Base-by-base conservation (phyloP, 2,888 invertebrate species). In the Sussaba pulchella region DNA sequence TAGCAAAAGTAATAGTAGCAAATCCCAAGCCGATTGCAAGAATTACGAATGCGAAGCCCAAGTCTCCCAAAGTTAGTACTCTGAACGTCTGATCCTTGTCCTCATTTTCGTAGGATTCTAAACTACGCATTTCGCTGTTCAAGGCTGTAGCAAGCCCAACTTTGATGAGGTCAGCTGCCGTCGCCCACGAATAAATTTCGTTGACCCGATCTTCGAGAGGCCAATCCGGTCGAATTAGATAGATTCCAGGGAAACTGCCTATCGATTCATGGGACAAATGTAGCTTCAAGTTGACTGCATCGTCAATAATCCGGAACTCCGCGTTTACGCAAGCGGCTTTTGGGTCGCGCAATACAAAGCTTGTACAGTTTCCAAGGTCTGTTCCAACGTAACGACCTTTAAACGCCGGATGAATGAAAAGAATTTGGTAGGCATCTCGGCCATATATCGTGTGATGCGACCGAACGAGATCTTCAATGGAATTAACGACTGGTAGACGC, bases 21-120 rank as follows among this genome's bases (percentile, higher is more conserved):
- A 14, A 31, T 8, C 19, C 31, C 12, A 66, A 12, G 36, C 66
- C 66, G 19, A 47, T 36, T 19, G 19, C 47, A 17, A 66, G 47
- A n/a, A 66, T 36, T n/a, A 31, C 21, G 14, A 66, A 66, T 0
- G 66, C 66, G 36, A 66, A 66, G 10, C 17, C 0, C 8, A 66
- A 14, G 0, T 66, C 36, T 1, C 8, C 17, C 47, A 66, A 66
- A 17, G 5, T 47, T 12, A 66, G 31, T 9, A 50, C 19, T 19
- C 47, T 19, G 3, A 50, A 31, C 4, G 17, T 12, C n/a, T 47
- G 31, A 66, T 66, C 19, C 0, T 12, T 1, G 31, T 50, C 1
- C 5, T 47, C 6, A 50, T 66, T n/a, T 45, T 66, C 9, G 31
- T 50, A 8, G 19, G 17, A 31, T 12, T n/a, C 31, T 4, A 31